Percentiles rank a stretch among this genome's conserved stretches.
These are phyloP conservation scores for Danio kyathit DNA, from an alignment of 2,797 vertebrate species.

Conservation along the genomic window DNA sequence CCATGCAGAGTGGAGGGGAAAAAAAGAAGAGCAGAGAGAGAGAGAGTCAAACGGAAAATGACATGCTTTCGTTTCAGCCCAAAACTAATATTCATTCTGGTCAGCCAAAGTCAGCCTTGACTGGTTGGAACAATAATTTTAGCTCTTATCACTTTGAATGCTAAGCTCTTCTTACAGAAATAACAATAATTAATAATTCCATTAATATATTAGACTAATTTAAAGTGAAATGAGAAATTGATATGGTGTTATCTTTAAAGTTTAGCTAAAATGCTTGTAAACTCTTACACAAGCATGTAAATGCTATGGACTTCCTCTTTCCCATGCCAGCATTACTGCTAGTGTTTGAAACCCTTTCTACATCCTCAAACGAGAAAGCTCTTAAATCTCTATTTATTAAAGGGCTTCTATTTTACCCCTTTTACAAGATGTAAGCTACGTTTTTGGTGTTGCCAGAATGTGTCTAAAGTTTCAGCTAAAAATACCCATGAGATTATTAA, in stretches of 20 bases:
- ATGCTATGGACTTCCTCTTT: constrained; percentile 54
- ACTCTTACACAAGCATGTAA: constrained; percentile 34
- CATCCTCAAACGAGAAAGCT: constrained; percentile 41
- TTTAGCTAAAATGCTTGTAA: background rate
- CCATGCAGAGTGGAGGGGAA: no score
- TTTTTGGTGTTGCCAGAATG: no score
- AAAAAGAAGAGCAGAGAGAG: no score
- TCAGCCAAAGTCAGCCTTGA: constrained; percentile 30
- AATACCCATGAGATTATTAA: no score
- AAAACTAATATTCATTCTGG: constrained; percentile 11
- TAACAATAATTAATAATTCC: background rate
- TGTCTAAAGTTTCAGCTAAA: no score
- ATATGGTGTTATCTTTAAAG: constrained; percentile 16
- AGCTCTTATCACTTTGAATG: constrained; percentile 7
- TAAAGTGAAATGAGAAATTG: constrained; percentile 9
- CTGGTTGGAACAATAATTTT: constrained; percentile 15
- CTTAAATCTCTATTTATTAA: background rate
- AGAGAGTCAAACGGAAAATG: constrained; percentile 25
- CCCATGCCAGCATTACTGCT: constrained; percentile 24
- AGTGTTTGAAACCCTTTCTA: constrained; percentile 36
- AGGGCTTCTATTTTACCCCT: background rate
- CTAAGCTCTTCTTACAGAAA: constrained; percentile 11
- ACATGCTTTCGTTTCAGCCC: constrained; percentile 36
- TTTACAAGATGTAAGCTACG: background rate
- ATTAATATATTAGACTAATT: background rate